phyloP scores from a whole-genome alignment of 2,797 vertebrate species.

The Megalops cyprinoides region DNA sequence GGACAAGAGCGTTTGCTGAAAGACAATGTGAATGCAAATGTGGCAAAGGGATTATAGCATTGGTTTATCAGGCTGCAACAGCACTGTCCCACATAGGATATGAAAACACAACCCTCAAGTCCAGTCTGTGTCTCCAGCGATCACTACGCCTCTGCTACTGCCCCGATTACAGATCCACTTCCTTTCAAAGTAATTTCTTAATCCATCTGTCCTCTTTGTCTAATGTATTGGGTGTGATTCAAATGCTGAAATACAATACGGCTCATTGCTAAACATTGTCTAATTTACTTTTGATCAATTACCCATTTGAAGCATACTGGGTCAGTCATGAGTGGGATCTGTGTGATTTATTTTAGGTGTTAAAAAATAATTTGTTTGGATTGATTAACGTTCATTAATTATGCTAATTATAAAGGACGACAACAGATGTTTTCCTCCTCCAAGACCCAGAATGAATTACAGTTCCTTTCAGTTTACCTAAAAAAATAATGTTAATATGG shows the following conservation, averaged over 20 bases:
- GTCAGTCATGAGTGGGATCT: conserved; percentile 65
- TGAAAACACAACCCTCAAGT: not conserved
- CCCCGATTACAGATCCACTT: not conserved
- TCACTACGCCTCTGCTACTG: not conserved
- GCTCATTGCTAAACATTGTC: conserved; percentile 64
- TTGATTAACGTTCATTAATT: conserved; percentile 87
- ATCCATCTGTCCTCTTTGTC: conserved; percentile 42
- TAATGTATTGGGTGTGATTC: conserved; percentile 46
- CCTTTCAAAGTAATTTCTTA: conserved; percentile 21
- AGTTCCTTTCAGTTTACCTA: conserved; percentile 73
- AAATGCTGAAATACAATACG: conserved; percentile 62
- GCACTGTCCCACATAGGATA: not conserved
- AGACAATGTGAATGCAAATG: no score
- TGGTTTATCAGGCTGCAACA: not conserved
- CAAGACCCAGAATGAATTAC: conserved; percentile 77
- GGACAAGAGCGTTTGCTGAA: no score
- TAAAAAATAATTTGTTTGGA: conserved; percentile 81
- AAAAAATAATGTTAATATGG: conserved; percentile 64
- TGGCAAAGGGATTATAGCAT: no score
- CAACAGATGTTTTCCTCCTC: conserved; percentile 84
- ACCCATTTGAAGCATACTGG: conserved; percentile 63
- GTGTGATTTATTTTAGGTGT: conserved; percentile 82
- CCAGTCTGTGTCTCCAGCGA: not conserved
- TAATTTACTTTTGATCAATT: conserved; percentile 80
- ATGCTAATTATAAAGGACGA: conserved; percentile 81